Base-by-base conservation (phyloP, 2,888 invertebrate genomes). In the Tribolium freemani region DNA sequence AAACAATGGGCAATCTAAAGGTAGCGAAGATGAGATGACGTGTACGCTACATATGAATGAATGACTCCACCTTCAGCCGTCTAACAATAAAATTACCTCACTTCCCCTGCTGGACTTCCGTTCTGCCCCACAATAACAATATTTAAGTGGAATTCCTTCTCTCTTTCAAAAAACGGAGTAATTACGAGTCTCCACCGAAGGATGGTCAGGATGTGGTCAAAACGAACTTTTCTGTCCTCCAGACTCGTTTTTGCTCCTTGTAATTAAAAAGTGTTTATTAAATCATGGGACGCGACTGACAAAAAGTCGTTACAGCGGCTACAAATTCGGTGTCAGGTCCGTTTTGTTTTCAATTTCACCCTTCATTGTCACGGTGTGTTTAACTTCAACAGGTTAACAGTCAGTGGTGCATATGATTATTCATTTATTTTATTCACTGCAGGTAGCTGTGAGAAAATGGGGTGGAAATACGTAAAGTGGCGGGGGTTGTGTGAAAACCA, bases 11-110 rank as follows among this genome's bases (percentile, higher is more conserved):
- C 73, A 77, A 78, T 77, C 75, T 76, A 75, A 63, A 70, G 56
- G 73, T 72, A 58, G 58, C 72, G 72, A 78, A 76, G 73, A 72
- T 76, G 72, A 75, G 72, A 77, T 80, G 79, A 80, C 80, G 80
- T 78, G 80, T 77, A 73, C 76, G 69, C 76, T 69, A 76, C 75
- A 75, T 74, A 76, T 79, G 78, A 80, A 82, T 80, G 80, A 78
- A 78, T 75, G 78, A 78, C 79, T 83, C 81, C 81, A 81, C 80
- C 80, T 81, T 77, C 77, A 72, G 71, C 54, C 77, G 75, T 74
- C 76, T 78, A 80, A 81, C 80, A 81, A 81, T 80, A 77, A 80
- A 81, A 81, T 81, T 82, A 79, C 81, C 79, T 79, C 82, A 82
- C 80, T 81, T 82, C 82, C 81, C 82, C 77, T 77, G 75, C 70